Base-by-base conservation (phyloP, 2,888 invertebrate genomes). In the Coenonympha arcania region DNA sequence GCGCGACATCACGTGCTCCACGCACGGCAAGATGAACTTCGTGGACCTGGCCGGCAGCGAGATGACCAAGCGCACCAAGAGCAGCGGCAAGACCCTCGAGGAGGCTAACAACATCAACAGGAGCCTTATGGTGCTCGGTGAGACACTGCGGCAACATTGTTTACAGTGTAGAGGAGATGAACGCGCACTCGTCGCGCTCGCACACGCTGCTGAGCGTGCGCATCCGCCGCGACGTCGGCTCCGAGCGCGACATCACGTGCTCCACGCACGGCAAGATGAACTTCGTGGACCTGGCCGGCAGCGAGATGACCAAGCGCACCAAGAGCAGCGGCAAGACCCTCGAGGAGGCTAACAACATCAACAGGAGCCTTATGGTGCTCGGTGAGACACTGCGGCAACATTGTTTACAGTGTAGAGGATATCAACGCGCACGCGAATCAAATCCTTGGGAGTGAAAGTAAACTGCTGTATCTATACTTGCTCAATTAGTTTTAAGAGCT, bases 21-120 rank as follows among this genome's bases (percentile, higher is more conserved):
- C 95, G 61, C 93, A 95, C 65, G 98, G 98, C 19, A 98, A 98
- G 84, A 92, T 98, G 47, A 96, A 96, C 83, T 96, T 98, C 74
- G 97, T 98, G 5, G 98, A 98, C 78, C 85, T 98, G 52, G 98
- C 98, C 0, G 97, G 98, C n/a, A 96, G 96, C 67, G 97, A 98
- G 82, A 95, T 97, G 90, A 96, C 96, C 3, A 97, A 95, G 71
- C 93, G 93, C 73, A 97, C 95, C 0, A 90, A 92, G 62, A 95
- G 93, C 71, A 93, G 92, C 65, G 96, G 93, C 41, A 95, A 93
- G 76, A 95, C 95, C 0, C 77, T 96, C 57, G 94, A 95, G 68
- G 97, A 98, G 72, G 96, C 97, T 0, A 98, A 98, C 71, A 98
- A 97, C 76, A 98, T 98, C 59, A 98, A 98, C 73, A 95, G 96